Conservation (phyloP, 2,113 vertebrate genomes). For the Pogonocichla stellata region DNA sequence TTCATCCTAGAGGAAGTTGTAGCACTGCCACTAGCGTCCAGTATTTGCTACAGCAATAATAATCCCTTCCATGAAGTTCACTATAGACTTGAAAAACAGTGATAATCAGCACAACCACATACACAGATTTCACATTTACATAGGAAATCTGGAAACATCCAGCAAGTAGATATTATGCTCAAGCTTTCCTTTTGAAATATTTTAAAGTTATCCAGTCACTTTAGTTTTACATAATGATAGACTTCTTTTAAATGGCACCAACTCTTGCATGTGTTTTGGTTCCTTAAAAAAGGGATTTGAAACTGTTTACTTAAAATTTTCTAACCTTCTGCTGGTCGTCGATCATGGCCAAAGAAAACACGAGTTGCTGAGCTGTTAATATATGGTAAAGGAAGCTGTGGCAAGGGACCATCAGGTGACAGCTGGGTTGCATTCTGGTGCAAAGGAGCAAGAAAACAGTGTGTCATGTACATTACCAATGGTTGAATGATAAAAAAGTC, state of each 20-base stretch:
- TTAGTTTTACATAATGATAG: not conserved
- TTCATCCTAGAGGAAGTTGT: not conserved
- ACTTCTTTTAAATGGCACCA: not conserved
- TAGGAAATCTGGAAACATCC: not conserved
- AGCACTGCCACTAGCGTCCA: not conserved
- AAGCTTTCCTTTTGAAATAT: not conserved
- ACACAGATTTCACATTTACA: not conserved
- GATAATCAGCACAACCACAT: not conserved
- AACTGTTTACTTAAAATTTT: not conserved
- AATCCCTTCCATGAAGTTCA: not conserved
- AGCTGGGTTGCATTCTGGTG: slow-evolving; percentile 81
- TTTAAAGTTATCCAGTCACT: not conserved
- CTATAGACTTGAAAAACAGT: not conserved
- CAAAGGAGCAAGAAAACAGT: not conserved
- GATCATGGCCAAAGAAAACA: slow-evolving; percentile 94
- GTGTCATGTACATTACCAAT: not conserved
- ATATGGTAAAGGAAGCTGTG: slow-evolving; percentile 92
- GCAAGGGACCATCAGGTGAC: slow-evolving; percentile 75
- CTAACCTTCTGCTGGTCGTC: slow-evolving; percentile 91
- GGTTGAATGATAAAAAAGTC: not conserved
- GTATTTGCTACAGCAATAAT: not conserved
- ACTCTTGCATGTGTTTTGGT: not conserved
- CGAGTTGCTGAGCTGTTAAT: slow-evolving; percentile 89
- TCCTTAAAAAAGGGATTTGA: not conserved
- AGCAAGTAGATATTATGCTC: not conserved